Conservation (phyloP, 2,888 invertebrate species). For the Colletes collaris region DNA sequence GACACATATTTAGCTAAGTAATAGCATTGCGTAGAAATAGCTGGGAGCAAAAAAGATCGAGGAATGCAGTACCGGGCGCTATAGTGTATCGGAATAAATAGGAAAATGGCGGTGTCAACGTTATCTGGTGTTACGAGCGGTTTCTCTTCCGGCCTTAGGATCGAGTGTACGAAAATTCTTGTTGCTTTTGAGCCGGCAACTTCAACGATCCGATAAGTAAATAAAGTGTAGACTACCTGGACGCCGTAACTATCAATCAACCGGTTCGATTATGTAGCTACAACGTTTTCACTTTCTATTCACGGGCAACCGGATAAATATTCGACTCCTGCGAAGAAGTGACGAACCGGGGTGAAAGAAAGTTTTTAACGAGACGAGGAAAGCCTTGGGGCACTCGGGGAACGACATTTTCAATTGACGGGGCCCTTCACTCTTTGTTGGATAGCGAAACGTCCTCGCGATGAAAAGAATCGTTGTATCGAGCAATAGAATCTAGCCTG, state of each 20-base stretch:
- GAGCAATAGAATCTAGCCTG: too few relatives aligned
- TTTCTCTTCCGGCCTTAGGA: slow-evolving; percentile 31
- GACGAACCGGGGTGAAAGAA: slow-evolving; percentile 30
- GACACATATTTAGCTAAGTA: too few relatives aligned
- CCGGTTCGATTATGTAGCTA: slow-evolving; percentile 60
- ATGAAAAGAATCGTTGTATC: too few relatives aligned
- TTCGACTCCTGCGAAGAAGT: slow-evolving; percentile 19
- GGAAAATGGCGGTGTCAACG: background rate
- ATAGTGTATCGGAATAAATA: background rate
- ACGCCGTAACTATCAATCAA: slow-evolving; percentile 49
- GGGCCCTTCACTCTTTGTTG: background rate
- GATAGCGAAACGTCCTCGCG: background rate
- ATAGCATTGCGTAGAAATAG: too few relatives aligned
- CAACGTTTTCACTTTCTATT: slow-evolving; percentile 61
- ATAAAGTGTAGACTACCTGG: slow-evolving; percentile 44
- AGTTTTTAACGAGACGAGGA: slow-evolving; percentile 7
- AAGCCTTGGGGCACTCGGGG: slow-evolving; percentile 13
- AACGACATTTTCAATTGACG: slow-evolving; percentile 10
- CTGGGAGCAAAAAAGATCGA: too few relatives aligned
- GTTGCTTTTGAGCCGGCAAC: slow-evolving; percentile 13
- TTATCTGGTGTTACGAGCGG: background rate
- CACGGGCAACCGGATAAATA: slow-evolving; percentile 46
- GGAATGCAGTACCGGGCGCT: too few relatives aligned
- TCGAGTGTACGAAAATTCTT: slow-evolving; percentile 32
- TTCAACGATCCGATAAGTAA: slow-evolving; percentile 48